Conservation (phyloP, 2,113 vertebrate species). For the Noctilio leporinus region DNA sequence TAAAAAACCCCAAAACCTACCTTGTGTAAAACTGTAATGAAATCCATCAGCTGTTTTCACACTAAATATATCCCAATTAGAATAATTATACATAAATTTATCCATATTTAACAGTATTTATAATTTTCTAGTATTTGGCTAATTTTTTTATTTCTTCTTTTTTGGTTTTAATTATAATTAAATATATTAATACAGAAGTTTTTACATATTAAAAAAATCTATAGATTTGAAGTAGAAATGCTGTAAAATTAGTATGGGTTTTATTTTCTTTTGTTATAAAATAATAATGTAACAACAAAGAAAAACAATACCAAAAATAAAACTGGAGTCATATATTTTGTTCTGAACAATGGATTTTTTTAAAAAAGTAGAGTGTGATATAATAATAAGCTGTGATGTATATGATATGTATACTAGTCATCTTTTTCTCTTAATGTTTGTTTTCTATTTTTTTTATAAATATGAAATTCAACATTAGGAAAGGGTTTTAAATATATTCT, state of each 20-base stretch:
- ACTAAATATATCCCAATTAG: background rate
- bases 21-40: background rate
- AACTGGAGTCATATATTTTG: background rate
- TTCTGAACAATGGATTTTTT: background rate
- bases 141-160: background rate
- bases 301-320: background rate
- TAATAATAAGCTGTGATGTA: background rate
- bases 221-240: background rate
- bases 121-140: background rate
- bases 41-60: background rate
- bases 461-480: background rate
- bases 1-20: background rate
- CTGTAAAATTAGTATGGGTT: background rate
- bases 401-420: background rate
- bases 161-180: background rate
- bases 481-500: background rate
- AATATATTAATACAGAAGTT: background rate
- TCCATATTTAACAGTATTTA: conserved; percentile 16
- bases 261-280: background rate
- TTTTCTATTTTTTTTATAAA: background rate
- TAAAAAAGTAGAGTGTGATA: background rate
- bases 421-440: background rate
- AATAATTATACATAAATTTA: background rate
- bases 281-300: background rate
- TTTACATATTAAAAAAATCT: conserved; percentile 6